Percentiles rank a stretch among this genome's conserved stretches.
Evolutionary conservation across 2,797 vertebrate genomes (phyloP).

Genomic region (Helicolenus hilgendorfi): DNA sequence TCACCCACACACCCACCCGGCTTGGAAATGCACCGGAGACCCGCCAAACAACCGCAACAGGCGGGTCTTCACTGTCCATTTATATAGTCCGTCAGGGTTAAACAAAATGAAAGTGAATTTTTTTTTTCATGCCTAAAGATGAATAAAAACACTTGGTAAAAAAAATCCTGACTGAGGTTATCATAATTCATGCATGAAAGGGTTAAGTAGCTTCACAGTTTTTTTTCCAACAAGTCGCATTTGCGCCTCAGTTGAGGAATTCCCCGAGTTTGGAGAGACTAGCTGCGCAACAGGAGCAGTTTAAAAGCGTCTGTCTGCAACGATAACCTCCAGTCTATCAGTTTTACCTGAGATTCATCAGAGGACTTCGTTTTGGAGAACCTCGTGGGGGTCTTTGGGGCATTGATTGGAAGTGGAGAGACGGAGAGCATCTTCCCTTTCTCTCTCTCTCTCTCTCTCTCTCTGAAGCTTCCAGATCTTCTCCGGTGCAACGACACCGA

Average conservation of each 20-base stretch:
- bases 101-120: too few relatives aligned
- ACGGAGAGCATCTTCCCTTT: neutral
- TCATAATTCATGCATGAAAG: too few relatives aligned
- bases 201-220: neutral
- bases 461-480: neutral
- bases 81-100: neutral
- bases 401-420: neutral
- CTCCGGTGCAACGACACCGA: neutral
- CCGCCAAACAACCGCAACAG: too few relatives aligned
- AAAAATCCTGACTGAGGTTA: too few relatives aligned
- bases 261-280: conserved; percentile 36
- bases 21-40: neutral
- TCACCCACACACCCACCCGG: neutral
- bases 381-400: neutral
- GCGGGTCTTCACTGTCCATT: neutral
- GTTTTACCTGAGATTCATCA: too few relatives aligned
- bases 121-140: too few relatives aligned
- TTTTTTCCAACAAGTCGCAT: neutral
- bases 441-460: neutral
- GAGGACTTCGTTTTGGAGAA: neutral
- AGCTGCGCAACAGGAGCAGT: neutral
- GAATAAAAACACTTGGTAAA: too few relatives aligned
- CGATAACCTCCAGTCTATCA: neutral
- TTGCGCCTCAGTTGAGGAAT: conserved; percentile 38
- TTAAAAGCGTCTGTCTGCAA: neutral